Evolutionary conservation across 2,797 vertebrate genomes (phyloP), one percentile per base, ranked within the genome.

Genomic region (Myioborus melanocephalus): DNA sequence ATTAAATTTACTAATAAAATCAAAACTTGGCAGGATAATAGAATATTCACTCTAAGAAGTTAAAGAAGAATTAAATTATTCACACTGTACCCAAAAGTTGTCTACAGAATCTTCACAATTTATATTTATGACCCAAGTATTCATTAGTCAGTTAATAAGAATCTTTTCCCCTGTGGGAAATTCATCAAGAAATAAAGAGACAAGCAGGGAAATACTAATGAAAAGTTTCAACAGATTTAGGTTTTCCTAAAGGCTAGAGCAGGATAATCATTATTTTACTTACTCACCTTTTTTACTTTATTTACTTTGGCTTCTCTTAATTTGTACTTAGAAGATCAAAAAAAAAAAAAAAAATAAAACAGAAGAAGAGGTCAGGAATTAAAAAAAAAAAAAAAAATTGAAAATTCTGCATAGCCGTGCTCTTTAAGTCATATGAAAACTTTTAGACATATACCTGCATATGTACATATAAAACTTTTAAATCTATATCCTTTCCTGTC

Each of bases 51-150:
- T 71, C 69, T 63, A 93, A 91, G 75, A 46, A 90, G 50, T 71
- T 91, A 96, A 97, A 89, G 70, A 75, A 80, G n/a, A 96, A 84
- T 93, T 79, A 93, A 96, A 83, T 93, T 24, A 92, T 83, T 90
- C 69, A 68, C 20, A 80, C 86, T 35, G 49, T 87, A 77, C n/a
- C 41, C 87, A 84, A 94, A 63, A 90, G 27, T 77, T 90, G 73
- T 93, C 92, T 82, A 77, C 72, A 93, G 64, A 93, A 87, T 52
- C 59, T 85, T 89, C 30, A 77, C 95, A 92, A 85, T 87, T 93
- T 95, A 77, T 82, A 59, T 95, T 95, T 95, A 90, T 92, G 75
- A 65, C 71, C 69, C 20, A 81, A 78, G 55, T 95, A 93, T 94
- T 95, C 91, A 94, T 96, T 95, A 95, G 75, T 81, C 72, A 52